A percentile compares a stretch with the other conserved stretches of the same genome.
Conservation (phyloP, 2,888 invertebrate species). For the Caenorhabditis afra region DNA sequence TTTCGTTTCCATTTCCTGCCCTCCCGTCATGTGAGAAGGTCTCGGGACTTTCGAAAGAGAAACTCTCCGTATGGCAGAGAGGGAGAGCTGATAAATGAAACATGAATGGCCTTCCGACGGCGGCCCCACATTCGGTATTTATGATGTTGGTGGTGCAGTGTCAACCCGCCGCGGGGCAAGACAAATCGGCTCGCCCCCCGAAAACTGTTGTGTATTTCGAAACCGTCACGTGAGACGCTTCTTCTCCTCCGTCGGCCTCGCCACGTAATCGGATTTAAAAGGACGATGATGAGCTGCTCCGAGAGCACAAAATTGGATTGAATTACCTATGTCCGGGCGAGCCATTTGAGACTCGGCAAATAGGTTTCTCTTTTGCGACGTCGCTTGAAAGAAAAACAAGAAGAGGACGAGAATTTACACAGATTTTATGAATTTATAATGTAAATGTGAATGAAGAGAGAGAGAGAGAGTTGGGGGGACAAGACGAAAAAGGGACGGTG, state of each 20-base stretch:
- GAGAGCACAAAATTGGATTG: constrained; percentile 43
- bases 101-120: constrained; percentile 35
- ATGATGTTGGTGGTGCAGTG: constrained; percentile 28
- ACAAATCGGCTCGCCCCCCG: constrained; percentile 11
- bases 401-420: constrained; percentile 31
- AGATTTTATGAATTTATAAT: constrained; percentile 48
- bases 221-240: not conserved
- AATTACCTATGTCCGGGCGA: constrained; percentile 42
- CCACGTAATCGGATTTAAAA: constrained; percentile 52
- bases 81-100: constrained; percentile 48
- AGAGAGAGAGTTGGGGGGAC: constrained; percentile 7
- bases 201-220: no score
- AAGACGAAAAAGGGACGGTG: not conserved
- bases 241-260: constrained; percentile 12
- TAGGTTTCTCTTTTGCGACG: constrained; percentile 44
- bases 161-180: constrained; percentile 23
- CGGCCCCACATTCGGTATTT: constrained; percentile 41
- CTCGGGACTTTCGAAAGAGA: constrained; percentile 1
- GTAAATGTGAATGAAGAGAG: constrained; percentile 16
- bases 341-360: constrained; percentile 57
- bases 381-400: no score
- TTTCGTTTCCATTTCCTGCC: not conserved
- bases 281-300: constrained; percentile 41
- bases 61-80: constrained; percentile 16
- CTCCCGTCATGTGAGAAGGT: constrained; percentile 1